Evolutionary conservation across 2,797 vertebrate species (phyloP).

Genomic region (Schizopygopsis malacanthus): DNA sequence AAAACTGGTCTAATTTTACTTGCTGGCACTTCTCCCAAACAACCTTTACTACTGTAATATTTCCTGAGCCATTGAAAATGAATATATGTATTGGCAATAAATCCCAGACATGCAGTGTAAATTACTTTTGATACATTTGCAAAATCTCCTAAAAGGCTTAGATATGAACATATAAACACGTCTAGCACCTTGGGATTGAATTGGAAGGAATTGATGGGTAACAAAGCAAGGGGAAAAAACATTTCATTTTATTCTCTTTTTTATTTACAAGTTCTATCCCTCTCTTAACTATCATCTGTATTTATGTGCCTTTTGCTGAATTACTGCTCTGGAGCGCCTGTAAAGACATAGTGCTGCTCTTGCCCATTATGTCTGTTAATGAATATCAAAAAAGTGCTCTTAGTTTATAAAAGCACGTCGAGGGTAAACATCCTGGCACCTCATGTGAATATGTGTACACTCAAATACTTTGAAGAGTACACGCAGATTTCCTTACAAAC

Average conservation of each 20-base stretch:
- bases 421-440: background rate
- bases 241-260: background rate
- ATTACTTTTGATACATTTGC: conserved; percentile 71
- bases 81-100: conserved; percentile 67
- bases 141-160: conserved; percentile 70
- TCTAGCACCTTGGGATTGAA: conserved; percentile 11
- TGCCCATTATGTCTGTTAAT: conserved; percentile 10
- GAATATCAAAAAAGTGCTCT: background rate
- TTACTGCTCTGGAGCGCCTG: background rate
- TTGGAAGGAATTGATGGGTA: conserved; percentile 21
- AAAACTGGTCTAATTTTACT: conserved; percentile 19
- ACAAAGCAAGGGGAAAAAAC: background rate
- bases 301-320: conserved; percentile 2
- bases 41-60: conserved; percentile 62
- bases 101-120: conserved; percentile 63
- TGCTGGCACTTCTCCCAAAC: conserved; percentile 35
- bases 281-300: conserved; percentile 30
- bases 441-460: background rate
- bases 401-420: background rate
- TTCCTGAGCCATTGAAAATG: conserved; percentile 62
- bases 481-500: background rate
- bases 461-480: background rate
- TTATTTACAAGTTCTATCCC: background rate
- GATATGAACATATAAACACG: conserved; percentile 64
- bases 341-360: background rate